phyloP scores from a whole-genome alignment of 1,140 invertebrate genomes.

The Papilio dardanus region DNA sequence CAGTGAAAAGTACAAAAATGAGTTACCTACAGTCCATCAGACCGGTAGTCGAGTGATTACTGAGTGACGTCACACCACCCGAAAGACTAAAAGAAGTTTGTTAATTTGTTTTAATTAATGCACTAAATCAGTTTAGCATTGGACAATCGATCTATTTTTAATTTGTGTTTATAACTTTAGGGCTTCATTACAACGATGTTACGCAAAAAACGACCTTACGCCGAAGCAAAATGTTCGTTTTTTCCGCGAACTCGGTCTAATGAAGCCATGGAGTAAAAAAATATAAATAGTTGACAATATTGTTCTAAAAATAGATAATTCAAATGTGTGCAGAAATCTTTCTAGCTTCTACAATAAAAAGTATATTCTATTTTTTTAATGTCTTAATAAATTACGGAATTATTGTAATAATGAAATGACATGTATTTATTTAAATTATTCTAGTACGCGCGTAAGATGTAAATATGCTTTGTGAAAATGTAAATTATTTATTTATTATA shows the following conservation, averaged over 20 bases:
- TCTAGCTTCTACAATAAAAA: not conserved
- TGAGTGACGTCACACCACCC: not conserved
- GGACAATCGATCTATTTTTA: no score
- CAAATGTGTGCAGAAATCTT: not conserved
- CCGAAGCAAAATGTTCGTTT: no score
- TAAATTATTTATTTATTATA: slow-evolving; percentile 80
- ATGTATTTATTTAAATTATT: slow-evolving; percentile 74
- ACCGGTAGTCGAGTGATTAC: not conserved
- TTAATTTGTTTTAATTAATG: not conserved
- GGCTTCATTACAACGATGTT: no score
- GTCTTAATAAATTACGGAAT: not conserved
- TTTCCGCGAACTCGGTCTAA: no score
- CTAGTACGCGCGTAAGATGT: slow-evolving; percentile 67
- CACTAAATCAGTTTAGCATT: no score
- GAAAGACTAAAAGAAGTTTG: not conserved
- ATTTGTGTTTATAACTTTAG: no score
- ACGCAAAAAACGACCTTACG: no score
- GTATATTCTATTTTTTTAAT: not conserved
- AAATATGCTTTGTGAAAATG: slow-evolving; percentile 72
- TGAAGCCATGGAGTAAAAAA: no score
- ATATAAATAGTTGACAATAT: no score
- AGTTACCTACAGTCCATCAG: not conserved
- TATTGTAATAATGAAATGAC: slow-evolving; percentile 25
- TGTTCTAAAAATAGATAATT: not conserved
- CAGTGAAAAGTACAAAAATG: slow-evolving; percentile 3